A percentile compares a stretch with the other conserved stretches of the same genome.
Conservation (phyloP, 1,140 invertebrate species). For the Tyrophagus putrescentiae region DNA sequence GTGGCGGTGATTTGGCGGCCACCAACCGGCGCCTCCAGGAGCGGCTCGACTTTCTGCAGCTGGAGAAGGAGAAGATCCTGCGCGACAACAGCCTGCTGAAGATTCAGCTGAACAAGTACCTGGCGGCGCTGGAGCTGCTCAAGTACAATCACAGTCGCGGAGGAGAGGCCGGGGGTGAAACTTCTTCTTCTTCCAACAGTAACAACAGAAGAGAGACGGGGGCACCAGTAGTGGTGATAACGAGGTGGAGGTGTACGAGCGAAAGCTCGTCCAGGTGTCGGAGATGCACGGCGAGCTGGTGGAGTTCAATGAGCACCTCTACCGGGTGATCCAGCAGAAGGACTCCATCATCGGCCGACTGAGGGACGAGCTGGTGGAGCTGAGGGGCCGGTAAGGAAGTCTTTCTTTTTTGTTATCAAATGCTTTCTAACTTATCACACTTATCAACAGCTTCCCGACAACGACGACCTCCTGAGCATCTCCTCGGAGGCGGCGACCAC, state of each 20-base stretch:
- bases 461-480: slow-evolving; percentile 29
- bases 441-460: slow-evolving; percentile 28
- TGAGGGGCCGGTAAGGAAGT: slow-evolving; percentile 39
- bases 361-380: slow-evolving; percentile 48
- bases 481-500: slow-evolving; percentile 30
- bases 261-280: slow-evolving; percentile 78
- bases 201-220: neutral
- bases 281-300: slow-evolving; percentile 91
- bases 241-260: slow-evolving; percentile 68
- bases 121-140: slow-evolving; percentile 71
- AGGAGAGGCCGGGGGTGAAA: slow-evolving; percentile 24
- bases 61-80: neutral
- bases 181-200: too few relatives aligned
- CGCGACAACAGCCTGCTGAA: slow-evolving; percentile 74
- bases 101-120: slow-evolving; percentile 74
- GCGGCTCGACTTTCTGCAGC: slow-evolving; percentile 20
- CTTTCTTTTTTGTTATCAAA: slow-evolving; percentile 7
- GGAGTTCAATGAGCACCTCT: slow-evolving; percentile 68
- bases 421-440: too few relatives aligned
- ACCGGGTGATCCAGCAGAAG: slow-evolving; percentile 40
- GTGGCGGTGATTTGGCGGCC: neutral
- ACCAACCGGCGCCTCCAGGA: neutral
- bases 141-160: slow-evolving; percentile 41
- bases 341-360: slow-evolving; percentile 49
- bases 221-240: slow-evolving; percentile 26